Evolutionary conservation across 2,888 invertebrate genomes (phyloP), one percentile per base, ranked within the genome.

Genomic region (Hipparchia sbordonii): DNA sequence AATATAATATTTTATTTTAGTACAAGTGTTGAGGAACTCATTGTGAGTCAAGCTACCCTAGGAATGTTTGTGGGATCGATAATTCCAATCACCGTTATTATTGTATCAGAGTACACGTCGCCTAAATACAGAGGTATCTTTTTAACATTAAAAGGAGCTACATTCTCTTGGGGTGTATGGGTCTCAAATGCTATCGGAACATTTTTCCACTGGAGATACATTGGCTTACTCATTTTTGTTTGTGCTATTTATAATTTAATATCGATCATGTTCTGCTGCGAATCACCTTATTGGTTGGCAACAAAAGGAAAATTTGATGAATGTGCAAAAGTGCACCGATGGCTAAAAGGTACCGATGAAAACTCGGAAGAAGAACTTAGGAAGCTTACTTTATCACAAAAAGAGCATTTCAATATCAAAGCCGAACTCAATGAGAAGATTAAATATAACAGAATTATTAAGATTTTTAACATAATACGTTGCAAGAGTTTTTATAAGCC

Each of bases 261-360:
- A 33, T 62, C 70, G 5, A 6, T n/a, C 6, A 54, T 77, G n/a
- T 66, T 71, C 8, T 79, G 76, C 75, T 75, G 75, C 0, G 79
- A 80, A 62, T 78, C 77, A 0, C 78, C 78, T 7, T 60, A 72
- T 7, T 80, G 79, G 80, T 59, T 79, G 23, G 79, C 79, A 6
- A 77, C 70, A n/a, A 77, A 77, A 61, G 75, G 76, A 12, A 66
- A 74, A 5, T 76, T 71, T 23, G 75, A 75, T 1, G 75, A 79
- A 70, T 79, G 78, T 61, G 71, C 71, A n/a, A 72, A 60, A 56
- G 54, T 72, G 0, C 78, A 76, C 57, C 56, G 73, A 61, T 79
- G 78, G 79, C 56, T 80, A 5, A 78, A 77, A 63, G 80, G 78
- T 0, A 23, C 45, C 0, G 59, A 56, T 54, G 6, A 52, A 39